phyloP scores from a whole-genome alignment of 2,797 vertebrate species.

The Pachyuromys duprasi region DNA sequence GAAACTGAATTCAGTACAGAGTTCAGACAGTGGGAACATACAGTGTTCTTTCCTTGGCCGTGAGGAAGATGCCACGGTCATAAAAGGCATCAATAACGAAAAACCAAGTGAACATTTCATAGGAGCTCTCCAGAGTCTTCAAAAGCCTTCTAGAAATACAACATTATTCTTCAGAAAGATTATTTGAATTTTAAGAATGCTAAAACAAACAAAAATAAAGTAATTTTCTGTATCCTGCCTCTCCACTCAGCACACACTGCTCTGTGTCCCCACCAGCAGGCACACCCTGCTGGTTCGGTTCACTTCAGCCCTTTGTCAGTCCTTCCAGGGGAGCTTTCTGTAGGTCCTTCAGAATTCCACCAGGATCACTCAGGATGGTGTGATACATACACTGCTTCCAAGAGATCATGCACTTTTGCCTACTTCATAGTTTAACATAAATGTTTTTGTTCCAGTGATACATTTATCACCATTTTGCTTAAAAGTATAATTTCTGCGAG shows the following conservation, averaged over 20 bases:
- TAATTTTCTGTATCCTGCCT: not conserved
- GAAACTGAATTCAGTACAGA: not conserved
- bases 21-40: not conserved
- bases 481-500: not conserved
- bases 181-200: constrained; percentile 28
- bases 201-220: not conserved
- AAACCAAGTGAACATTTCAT: not conserved
- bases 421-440: not conserved
- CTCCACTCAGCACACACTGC: not conserved
- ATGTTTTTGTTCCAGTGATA: not conserved
- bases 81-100: not conserved
- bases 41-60: not conserved
- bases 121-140: not conserved
- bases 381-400: too few relatives aligned
- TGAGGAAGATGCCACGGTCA: not conserved
- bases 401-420: not conserved
- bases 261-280: not conserved
- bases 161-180: not conserved
- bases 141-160: not conserved
- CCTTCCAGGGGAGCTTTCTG: not conserved
- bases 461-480: constrained; percentile 17
- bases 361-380: not conserved
- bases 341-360: not conserved
- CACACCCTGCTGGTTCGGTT: too few relatives aligned
- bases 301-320: not conserved